Conservation (phyloP, 2,797 vertebrate species). For the Muscicapa striata region DNA sequence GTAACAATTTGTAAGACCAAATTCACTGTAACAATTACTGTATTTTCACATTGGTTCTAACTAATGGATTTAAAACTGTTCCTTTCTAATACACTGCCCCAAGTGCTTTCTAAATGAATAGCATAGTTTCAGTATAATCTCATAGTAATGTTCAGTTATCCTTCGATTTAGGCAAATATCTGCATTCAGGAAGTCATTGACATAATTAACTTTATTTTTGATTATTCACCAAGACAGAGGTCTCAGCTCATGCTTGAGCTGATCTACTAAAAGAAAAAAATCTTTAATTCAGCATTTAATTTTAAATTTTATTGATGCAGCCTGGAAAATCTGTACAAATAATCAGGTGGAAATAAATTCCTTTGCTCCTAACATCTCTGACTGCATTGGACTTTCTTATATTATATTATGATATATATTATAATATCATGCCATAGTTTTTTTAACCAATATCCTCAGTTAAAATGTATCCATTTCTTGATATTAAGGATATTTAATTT, state of each 20-base stretch:
- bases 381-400: neutral
- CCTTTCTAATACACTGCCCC: neutral
- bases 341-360: neutral
- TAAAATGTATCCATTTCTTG: neutral
- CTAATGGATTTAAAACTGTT: neutral
- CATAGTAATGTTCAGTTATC: neutral
- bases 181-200: neutral
- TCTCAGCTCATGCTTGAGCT: neutral
- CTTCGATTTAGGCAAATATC: neutral
- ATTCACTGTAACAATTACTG: neutral
- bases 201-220: neutral
- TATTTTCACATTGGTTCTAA: neutral
- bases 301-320: neutral
- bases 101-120: neutral
- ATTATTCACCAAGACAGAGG: neutral
- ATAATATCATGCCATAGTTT: neutral
- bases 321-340: neutral
- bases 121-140: neutral
- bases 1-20: neutral
- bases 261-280: neutral
- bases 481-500: neutral
- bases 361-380: neutral
- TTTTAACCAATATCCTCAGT: neutral
- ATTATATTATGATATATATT: neutral
- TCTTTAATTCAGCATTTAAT: neutral